These are phyloP conservation scores for Penelope pileata DNA, from an alignment of 2,113 vertebrate species.

Conservation along the genomic window DNA sequence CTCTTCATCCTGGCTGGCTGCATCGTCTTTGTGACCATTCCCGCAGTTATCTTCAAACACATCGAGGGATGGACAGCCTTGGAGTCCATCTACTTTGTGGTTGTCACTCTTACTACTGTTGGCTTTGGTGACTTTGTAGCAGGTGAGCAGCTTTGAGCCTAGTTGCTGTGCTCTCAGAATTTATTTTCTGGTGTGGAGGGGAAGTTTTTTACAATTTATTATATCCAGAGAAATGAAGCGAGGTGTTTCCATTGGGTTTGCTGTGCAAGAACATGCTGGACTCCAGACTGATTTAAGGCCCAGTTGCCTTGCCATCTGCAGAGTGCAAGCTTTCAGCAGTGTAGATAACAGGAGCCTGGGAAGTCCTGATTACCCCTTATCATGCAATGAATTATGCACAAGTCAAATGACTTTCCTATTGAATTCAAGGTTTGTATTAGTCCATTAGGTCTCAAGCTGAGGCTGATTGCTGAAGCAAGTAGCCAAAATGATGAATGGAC, in stretches of 20 bases:
- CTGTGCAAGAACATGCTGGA: not conserved
- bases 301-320: not conserved
- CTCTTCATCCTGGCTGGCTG: conserved; percentile 95
- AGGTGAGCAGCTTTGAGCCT: conserved; percentile 77
- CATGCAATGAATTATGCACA: conserved; percentile 20
- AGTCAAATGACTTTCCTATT: conserved; percentile 16
- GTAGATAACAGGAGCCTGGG: not conserved
- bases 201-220: not conserved
- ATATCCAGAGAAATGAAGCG: not conserved
- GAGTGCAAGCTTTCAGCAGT: not conserved
- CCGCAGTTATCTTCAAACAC: conserved; percentile 93
- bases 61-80: conserved; percentile 94
- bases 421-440: not conserved
- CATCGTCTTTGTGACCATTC: conserved; percentile 94
- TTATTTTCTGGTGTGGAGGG: not conserved
- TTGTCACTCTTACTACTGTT: conserved; percentile 95
- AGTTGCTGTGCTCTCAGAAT: not conserved
- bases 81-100: conserved; percentile 97
- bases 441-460: not conserved
- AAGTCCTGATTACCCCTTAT: not conserved
- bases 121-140: conserved; percentile 98
- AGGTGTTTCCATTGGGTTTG: not conserved
- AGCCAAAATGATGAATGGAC: not conserved
- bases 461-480: not conserved
- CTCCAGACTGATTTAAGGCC: not conserved